A percentile compares a stretch with the other conserved stretches of the same genome.
Evolutionary conservation across 1,140 invertebrate genomes (phyloP).

Genomic region (Pogonus chalceus): DNA sequence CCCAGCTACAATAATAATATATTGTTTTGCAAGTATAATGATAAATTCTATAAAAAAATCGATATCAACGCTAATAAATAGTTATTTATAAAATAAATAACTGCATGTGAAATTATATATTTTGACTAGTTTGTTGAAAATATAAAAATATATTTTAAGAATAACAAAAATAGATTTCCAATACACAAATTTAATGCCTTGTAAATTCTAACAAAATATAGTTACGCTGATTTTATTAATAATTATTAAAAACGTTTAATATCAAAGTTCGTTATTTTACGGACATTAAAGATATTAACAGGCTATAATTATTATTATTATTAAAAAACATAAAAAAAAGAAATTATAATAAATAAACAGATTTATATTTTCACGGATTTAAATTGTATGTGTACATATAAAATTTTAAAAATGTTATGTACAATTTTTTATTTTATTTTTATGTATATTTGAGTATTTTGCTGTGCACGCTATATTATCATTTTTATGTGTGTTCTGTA

Average conservation of each 20-base stretch:
- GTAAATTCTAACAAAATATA: not conserved
- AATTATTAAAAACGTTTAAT: not conserved
- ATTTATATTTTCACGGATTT: conserved; percentile 6
- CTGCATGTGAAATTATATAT: too few relatives aligned
- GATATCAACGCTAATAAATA: too few relatives aligned
- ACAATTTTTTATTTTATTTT: not conserved
- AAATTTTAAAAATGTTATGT: not conserved
- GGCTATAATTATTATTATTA: conserved; percentile 3
- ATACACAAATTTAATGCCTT: conserved; percentile 5
- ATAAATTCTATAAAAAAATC: too few relatives aligned
- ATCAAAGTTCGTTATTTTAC: conserved; percentile 1
- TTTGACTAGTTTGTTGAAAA: too few relatives aligned
- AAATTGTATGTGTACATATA: not conserved
- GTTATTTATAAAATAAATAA: too few relatives aligned
- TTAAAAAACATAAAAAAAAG: too few relatives aligned
- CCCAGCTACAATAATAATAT: too few relatives aligned
- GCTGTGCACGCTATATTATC: conserved; percentile 2
- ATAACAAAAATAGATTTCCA: not conserved
- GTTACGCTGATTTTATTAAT: conserved; percentile 1
- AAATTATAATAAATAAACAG: not conserved
- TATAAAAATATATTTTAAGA: too few relatives aligned
- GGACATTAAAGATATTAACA: not conserved
- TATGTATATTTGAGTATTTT: conserved; percentile 1
- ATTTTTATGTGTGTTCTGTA: conserved; percentile 3
- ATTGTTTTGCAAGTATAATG: too few relatives aligned